Percentiles rank a stretch among this genome's conserved stretches.
phyloP scores from a whole-genome alignment of 2,797 vertebrate genomes.

The Gambelia wislizenii region DNA sequence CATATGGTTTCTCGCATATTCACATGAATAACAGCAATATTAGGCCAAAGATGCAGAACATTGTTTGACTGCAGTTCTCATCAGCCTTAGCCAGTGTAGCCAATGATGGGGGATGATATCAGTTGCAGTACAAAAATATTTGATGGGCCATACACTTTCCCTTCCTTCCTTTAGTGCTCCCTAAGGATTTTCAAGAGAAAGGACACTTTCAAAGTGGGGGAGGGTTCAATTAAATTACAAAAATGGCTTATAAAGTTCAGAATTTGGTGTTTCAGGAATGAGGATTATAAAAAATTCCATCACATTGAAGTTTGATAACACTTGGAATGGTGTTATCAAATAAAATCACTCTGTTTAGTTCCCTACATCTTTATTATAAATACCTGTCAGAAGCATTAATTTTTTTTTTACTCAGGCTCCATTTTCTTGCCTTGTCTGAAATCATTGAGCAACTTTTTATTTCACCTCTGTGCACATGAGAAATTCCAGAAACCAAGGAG shows the following conservation, averaged over 20 bases:
- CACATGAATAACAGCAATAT: slow-evolving; percentile 17
- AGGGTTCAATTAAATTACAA: neutral
- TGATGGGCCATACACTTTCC: neutral
- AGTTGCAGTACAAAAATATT: neutral
- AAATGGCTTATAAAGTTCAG: neutral
- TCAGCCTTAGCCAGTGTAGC: neutral
- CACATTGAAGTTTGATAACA: neutral
- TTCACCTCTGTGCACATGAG: neutral
- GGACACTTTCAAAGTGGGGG: neutral
- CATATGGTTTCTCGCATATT: slow-evolving; percentile 12
- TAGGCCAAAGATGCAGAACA: neutral
- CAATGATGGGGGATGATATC: neutral
- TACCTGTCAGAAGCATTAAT: neutral
- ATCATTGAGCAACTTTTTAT: neutral
- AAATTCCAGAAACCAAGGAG: neutral
- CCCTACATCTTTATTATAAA: too few relatives aligned
- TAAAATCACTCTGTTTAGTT: too few relatives aligned
- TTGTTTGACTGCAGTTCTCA: neutral
- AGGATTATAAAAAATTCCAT: neutral
- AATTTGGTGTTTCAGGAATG: neutral
- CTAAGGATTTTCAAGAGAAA: slow-evolving; percentile 41
- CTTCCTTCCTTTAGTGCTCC: neutral
- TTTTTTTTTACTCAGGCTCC: neutral
- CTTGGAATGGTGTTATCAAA: neutral
- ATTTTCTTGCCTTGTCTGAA: neutral